Base-by-base conservation (phyloP, 2,797 vertebrate species). In the Amblyopsis hoosieri region DNA sequence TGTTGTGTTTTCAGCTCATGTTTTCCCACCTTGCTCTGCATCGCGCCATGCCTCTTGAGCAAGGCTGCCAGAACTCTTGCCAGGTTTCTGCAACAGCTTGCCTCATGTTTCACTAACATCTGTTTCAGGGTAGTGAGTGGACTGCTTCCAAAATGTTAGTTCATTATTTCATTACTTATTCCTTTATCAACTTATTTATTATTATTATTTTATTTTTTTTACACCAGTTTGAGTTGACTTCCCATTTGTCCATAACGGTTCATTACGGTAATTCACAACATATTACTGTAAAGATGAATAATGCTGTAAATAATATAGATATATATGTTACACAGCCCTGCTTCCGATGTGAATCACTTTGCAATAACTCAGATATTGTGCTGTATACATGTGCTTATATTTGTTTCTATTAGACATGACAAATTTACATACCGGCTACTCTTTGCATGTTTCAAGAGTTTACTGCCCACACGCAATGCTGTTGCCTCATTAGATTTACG, bases 51-150 rank as follows among this genome's bases (percentile, higher is more conserved):
- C 8, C 29, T 19, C 12, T 8, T 37, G 54, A n/a, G 31, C 37
- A 15, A 37, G 7, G 31, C 29, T 59, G 23, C 33, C 59, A 45
- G 54, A 67, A 56, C 46, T 52, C 13, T 42, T 62, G 66, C 19
- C 12, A 63, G 51, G 54, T 71, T 80, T 77, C 1, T 80, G 74
- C 62, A 80, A 78, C 67, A 64, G 72, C 58, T 77, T 82, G 71
- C 75, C 72, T 77, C 54, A 80, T 61, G 58, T 79, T 74, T 56
- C 47, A 64, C 46, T 8, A 54, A 47, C 51, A 67, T 13, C 53
- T 54, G 12, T 45, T 60, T 13, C 10, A 46, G 56, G 45, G 31
- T 53, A 3, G 33, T 62, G 19, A 19, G 5, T 11, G 14, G 60
- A 69, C 17, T 57, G 10, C 5, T 48, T 54, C 60, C 42, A 19